Base-by-base conservation (phyloP, 2,888 invertebrate species). In the Lycia hirtaria region DNA sequence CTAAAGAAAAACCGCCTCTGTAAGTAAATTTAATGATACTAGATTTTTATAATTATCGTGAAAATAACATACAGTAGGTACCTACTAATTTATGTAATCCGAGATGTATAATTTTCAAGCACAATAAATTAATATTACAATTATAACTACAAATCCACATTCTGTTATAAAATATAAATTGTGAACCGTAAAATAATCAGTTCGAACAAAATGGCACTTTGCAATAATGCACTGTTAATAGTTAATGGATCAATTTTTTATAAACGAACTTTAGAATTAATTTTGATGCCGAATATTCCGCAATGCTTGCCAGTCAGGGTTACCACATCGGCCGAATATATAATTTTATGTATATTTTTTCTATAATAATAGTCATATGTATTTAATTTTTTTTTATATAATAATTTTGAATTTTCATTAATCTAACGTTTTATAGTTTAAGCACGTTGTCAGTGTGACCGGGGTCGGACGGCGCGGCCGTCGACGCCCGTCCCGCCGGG, bases 231-330 rank as follows among this genome's bases (percentile, higher is more conserved):
- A 87, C 88, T 87, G 85, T 83, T n/a, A n/a, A 83, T 81, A 74
- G 56, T 69, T 72, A 71, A 83, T 82, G 81, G 76, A 83, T 83
- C 78, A 75, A 78, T 69, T 73, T 78, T 75, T 71, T 68, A 44
- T 35, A 48, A 71, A 69, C 68, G 73, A 73, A 81, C 74, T 79
- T 76, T 83, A 69, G 78, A 52, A 82, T 84, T 64, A 92, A 91
- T 90, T 92, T 92, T 84, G 90, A 89, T 74, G 82, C 85, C 89
- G 81, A 91, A 91, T 79, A 85, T 74, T 85, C 80, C 83, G 78
- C 85, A 83, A 85, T 82, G 81, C 89, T 90, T 95, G 95, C 95
- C 95, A 94, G 93, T 94, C 94, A 95, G 95, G 95, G 95, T 93
- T 93, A 95, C 95, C 95, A 93, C 91, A 87, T 88, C 87, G 88